Percentiles rank a stretch among this genome's conserved stretches.
These are phyloP conservation scores for Drosophila gaucha DNA, from an alignment of 2,888 invertebrate species.

Conservation along the genomic window DNA sequence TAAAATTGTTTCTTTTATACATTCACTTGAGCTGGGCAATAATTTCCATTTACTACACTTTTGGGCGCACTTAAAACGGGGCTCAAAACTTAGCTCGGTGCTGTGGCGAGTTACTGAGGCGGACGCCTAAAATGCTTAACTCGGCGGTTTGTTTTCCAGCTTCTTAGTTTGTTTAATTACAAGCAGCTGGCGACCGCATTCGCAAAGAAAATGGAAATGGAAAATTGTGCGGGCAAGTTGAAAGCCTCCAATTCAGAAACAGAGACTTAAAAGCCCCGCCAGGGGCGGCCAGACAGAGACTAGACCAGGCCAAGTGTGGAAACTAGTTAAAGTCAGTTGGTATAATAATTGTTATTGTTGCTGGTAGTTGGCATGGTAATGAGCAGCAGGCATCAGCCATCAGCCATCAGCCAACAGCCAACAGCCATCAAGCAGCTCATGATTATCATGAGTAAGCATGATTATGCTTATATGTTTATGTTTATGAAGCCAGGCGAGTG, in stretches of 20 bases:
- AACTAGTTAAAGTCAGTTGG: constrained; percentile 73
- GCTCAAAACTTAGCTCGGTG: background rate
- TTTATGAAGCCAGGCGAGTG: constrained; percentile 48
- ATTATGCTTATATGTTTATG: constrained; percentile 70
- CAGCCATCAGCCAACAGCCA: constrained; percentile 23
- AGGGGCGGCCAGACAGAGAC: constrained; percentile 47
- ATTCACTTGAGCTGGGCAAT: constrained; percentile 10
- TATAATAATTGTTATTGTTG: constrained; percentile 72
- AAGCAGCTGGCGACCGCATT: constrained; percentile 68
- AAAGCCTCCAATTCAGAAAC: constrained; percentile 38
- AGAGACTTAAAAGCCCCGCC: constrained; percentile 36
- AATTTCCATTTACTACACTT: constrained; percentile 38
- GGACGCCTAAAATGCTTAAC: constrained; percentile 11
- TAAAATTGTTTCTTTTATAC: background rate
- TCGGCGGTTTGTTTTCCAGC: constrained; percentile 27
- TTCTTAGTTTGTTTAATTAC: constrained; percentile 55
- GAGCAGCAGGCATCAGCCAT: constrained; percentile 56
- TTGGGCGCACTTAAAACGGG: constrained; percentile 5
- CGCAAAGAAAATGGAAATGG: constrained; percentile 75
- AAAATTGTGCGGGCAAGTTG: constrained; percentile 72
- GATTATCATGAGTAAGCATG: constrained; percentile 79
- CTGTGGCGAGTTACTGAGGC: constrained; percentile 9
- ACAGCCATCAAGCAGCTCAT: constrained; percentile 31
- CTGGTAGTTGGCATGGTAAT: constrained; percentile 72
- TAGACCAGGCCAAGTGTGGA: constrained; percentile 81